A percentile compares a stretch with the other conserved stretches of the same genome.
phyloP scores from a whole-genome alignment of 2,888 invertebrate genomes.

The Hymenopus coronatus region DNA sequence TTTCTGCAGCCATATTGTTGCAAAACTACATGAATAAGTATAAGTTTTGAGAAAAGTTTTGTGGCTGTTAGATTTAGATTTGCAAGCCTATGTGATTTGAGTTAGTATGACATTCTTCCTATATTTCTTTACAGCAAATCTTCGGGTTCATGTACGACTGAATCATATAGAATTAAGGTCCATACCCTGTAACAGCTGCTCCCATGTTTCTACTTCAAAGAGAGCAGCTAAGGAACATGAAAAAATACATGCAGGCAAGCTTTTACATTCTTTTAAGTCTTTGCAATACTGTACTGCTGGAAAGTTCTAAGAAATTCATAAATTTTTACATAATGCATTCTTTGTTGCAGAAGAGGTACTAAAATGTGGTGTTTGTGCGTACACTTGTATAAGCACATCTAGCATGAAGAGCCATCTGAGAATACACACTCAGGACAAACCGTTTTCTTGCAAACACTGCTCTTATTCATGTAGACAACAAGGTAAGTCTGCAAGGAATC shows the following conservation, averaged over 20 bases:
- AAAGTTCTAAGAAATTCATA: background rate
- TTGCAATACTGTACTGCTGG: background rate
- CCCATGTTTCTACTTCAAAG: conserved; percentile 42
- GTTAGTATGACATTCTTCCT: conserved; percentile 1
- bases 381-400: conserved; percentile 15
- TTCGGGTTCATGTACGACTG: conserved; percentile 43
- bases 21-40: too few species aligned
- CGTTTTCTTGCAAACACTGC: conserved; percentile 27
- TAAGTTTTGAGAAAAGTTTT: too few species aligned
- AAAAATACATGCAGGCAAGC: conserved; percentile 37
- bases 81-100: background rate
- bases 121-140: conserved; percentile 40
- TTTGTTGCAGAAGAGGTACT: conserved; percentile 28
- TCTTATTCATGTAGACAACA: conserved; percentile 24
- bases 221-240: conserved; percentile 42
- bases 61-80: too few species aligned
- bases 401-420: conserved; percentile 28
- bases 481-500: background rate
- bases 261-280: background rate
- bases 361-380: conserved; percentile 31
- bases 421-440: conserved; percentile 24
- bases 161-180: conserved; percentile 42
- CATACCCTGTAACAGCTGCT: conserved; percentile 41
- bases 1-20: too few species aligned
- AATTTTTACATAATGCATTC: background rate